Percentiles rank a stretch among this genome's conserved stretches.
Evolutionary conservation across 2,888 invertebrate species (phyloP).

Genomic region (Cephus pulcher): DNA sequence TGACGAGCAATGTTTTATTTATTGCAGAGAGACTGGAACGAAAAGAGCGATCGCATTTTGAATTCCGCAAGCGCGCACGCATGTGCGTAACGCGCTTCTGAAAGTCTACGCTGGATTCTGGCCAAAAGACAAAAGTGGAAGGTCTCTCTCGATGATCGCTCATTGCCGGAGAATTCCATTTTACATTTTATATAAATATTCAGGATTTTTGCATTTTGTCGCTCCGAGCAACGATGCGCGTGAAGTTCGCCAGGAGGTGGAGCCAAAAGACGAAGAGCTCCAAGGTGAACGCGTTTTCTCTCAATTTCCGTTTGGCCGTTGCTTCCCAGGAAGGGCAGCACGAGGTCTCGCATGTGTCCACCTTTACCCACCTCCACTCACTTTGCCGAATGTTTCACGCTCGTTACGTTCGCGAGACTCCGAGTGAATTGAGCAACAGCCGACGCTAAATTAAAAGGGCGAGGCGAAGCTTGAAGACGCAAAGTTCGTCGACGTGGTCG

Average conservation of each 20-base stretch:
- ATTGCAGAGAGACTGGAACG: neutral
- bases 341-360: neutral
- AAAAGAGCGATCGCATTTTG: slow-evolving; percentile 26
- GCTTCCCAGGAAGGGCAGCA: neutral
- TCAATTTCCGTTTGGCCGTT: neutral
- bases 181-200: neutral
- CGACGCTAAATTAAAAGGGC: neutral
- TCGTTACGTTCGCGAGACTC: too few relatives aligned
- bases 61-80: slow-evolving; percentile 34
- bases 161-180: neutral
- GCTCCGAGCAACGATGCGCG: neutral
- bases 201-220: neutral
- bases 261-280: neutral
- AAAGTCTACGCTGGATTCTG: slow-evolving; percentile 58
- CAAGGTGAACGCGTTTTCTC: neutral
- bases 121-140: slow-evolving; percentile 45
- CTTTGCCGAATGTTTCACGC: neutral
- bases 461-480: too few relatives aligned
- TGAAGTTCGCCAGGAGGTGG: neutral
- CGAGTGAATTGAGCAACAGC: neutral
- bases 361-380: too few relatives aligned
- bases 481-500: neutral
- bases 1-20: slow-evolving; percentile 3
- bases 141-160: neutral
- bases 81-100: slow-evolving; percentile 18